These are phyloP conservation scores for Gastracanthus pulcherrimus DNA, from an alignment of 2,888 invertebrate genomes.

Conservation along the genomic window DNA sequence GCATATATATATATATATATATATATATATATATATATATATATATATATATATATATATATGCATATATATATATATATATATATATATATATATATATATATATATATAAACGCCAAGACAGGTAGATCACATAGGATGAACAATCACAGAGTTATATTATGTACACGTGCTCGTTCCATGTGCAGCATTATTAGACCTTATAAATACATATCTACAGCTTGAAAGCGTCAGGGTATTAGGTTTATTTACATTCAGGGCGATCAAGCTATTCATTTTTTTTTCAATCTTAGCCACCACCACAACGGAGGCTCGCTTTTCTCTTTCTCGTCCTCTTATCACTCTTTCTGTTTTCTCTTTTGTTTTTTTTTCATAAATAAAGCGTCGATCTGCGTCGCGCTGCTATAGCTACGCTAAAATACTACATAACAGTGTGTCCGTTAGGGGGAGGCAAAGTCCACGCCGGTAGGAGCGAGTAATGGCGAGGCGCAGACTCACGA, in stretches of 20 bases:
- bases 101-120: not conserved
- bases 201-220: not conserved
- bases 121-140: conserved; percentile 12
- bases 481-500: conserved; percentile 58
- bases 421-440: not conserved
- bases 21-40: not conserved
- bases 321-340: not conserved
- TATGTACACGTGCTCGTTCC: conserved; percentile 41
- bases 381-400: not conserved
- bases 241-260: conserved; percentile 51
- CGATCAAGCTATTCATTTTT: not conserved
- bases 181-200: not conserved
- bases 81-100: not conserved
- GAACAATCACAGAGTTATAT: conserved; percentile 43
- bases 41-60: not conserved
- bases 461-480: no score
- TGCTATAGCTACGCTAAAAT: not conserved
- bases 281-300: not conserved
- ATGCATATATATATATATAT: not conserved
- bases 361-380: not conserved
- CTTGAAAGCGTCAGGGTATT: not conserved
- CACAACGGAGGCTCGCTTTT: no score
- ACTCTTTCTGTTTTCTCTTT: not conserved
- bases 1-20: not conserved
- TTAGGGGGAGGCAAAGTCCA: not conserved